Conservation (phyloP, 2,113 vertebrate genomes). For the Phainopepla nitens region DNA sequence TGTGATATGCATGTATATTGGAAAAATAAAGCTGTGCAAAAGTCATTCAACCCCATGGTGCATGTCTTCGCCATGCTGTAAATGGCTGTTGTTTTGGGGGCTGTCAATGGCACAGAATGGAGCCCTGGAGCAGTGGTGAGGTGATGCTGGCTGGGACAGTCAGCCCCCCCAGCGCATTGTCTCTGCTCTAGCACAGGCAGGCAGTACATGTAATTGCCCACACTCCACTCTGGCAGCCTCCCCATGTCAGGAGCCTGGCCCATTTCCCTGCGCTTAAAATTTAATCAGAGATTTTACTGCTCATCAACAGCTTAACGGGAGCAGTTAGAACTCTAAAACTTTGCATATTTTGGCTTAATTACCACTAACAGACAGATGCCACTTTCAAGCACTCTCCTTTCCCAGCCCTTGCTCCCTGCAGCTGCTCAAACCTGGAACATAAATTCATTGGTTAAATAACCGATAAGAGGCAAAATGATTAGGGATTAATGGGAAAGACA, state of each 20-base stretch:
- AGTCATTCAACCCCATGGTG: background rate
- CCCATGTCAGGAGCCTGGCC: slow-evolving; percentile 24
- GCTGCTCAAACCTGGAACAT: slow-evolving; percentile 25
- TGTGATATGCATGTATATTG: background rate
- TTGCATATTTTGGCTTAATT: slow-evolving; percentile 71
- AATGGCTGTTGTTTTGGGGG: background rate
- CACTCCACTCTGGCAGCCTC: slow-evolving; percentile 44
- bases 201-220: background rate
- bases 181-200: background rate
- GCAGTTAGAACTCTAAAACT: slow-evolving; percentile 66
- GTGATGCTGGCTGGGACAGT: background rate
- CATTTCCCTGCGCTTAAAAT: slow-evolving; percentile 71
- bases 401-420: slow-evolving; percentile 21
- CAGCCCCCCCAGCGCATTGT: fast-evolving
- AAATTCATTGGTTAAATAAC: slow-evolving; percentile 51
- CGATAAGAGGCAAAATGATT: slow-evolving; percentile 9
- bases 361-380: slow-evolving; percentile 69
- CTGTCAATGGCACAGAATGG: background rate
- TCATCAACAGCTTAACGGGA: slow-evolving; percentile 72
- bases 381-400: slow-evolving; percentile 48
- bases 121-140: background rate
- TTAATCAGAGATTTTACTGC: slow-evolving; percentile 79
- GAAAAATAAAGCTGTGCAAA: background rate
- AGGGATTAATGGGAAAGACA: slow-evolving; percentile 28
- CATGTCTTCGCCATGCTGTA: background rate